A percentile compares a stretch with the other conserved stretches of the same genome.
These are phyloP conservation scores for Molossus alvarezi DNA, from an alignment of 2,797 vertebrate genomes.

Conservation along the genomic window DNA sequence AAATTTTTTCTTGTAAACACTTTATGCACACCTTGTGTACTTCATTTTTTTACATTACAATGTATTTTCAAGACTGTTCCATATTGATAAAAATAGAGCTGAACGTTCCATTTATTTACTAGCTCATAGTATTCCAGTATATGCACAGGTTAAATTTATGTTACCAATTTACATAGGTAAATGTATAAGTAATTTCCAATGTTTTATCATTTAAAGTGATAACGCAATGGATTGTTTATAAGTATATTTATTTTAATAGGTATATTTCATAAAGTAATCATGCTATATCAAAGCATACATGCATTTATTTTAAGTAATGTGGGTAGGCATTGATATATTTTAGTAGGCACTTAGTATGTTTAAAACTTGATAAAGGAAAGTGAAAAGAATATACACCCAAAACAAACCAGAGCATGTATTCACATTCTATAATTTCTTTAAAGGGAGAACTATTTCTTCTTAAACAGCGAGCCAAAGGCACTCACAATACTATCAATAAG, in stretches of 20 bases:
- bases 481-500: rapidly evolving
- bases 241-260: neutral
- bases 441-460: neutral
- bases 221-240: neutral
- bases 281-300: neutral
- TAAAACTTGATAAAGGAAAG: constrained; percentile 23
- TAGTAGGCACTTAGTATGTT: neutral
- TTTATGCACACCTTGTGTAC: neutral
- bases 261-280: neutral
- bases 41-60: neutral
- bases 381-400: neutral
- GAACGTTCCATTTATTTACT: neutral
- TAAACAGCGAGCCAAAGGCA: neutral
- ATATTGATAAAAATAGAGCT: neutral
- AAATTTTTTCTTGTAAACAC: neutral
- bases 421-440: neutral
- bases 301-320: neutral
- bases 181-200: neutral
- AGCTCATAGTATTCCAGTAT: neutral
- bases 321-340: neutral
- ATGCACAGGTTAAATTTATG: neutral
- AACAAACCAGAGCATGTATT: neutral
- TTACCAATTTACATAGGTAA: neutral
- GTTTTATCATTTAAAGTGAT: neutral
- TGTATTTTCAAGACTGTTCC: neutral